Evolutionary conservation across 1,140 invertebrate genomes (phyloP).

Genomic region (Orchestia grillus): DNA sequence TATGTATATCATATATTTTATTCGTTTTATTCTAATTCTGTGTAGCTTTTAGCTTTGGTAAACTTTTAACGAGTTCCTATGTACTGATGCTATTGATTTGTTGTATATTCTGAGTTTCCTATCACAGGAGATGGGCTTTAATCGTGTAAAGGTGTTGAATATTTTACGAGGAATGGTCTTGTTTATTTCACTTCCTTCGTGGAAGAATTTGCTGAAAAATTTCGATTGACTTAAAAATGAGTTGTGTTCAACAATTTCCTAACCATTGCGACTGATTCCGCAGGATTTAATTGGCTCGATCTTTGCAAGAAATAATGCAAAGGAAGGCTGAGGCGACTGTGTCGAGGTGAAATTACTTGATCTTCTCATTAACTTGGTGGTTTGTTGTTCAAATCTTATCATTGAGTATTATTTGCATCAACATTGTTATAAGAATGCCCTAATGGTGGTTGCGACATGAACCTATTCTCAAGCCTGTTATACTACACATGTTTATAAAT

Average conservation of each 20-base stretch:
- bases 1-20: neutral
- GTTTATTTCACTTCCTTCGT: neutral
- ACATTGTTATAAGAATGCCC: slow-evolving; percentile 21
- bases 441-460: neutral
- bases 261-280: slow-evolving; percentile 40
- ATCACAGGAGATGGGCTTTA: neutral
- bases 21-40: neutral
- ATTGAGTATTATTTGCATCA: neutral
- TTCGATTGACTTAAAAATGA: neutral
- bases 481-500: neutral
- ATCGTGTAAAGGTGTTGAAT: neutral
- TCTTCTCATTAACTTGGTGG: neutral
- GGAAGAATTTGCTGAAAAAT: neutral
- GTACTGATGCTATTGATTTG: neutral
- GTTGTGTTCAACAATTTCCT: neutral
- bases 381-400: slow-evolving; percentile 17
- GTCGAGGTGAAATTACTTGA: slow-evolving; percentile 46
- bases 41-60: neutral
- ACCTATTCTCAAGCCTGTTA: neutral
- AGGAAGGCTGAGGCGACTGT: slow-evolving; percentile 46
- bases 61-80: too few relatives aligned
- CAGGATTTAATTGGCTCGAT: slow-evolving; percentile 52
- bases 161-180: neutral
- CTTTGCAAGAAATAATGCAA: slow-evolving; percentile 52
- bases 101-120: neutral